Percentiles rank a stretch among this genome's conserved stretches.
Conservation (phyloP, 2,888 invertebrate genomes). For the Dendrolimus pini region DNA sequence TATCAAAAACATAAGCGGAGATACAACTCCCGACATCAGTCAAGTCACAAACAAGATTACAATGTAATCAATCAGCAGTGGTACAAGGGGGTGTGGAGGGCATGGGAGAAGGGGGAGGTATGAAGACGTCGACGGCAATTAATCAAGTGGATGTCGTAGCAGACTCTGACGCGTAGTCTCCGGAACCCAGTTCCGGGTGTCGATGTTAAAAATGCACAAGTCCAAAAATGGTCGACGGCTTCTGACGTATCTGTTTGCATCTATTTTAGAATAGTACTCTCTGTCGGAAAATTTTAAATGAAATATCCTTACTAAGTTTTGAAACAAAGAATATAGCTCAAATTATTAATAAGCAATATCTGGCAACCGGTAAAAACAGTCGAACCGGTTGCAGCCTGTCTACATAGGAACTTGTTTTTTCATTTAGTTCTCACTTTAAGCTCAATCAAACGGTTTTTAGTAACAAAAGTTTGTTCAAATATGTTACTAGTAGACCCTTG, state of each 20-base stretch:
- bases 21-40: conserved; percentile 54
- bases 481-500: too few relatives aligned
- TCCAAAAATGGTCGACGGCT: conserved; percentile 16
- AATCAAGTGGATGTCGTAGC: conserved; percentile 52
- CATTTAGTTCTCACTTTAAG: too few relatives aligned
- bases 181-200: conserved; percentile 14
- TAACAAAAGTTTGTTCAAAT: too few relatives aligned
- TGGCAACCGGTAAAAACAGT: too few relatives aligned
- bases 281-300: background rate
- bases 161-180: conserved; percentile 31
- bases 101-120: conserved; percentile 18
- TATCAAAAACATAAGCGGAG: conserved; percentile 37
- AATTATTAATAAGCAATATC: too few relatives aligned
- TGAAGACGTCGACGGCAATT: conserved; percentile 41
- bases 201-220: conserved; percentile 29
- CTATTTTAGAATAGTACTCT: conserved; percentile 9
- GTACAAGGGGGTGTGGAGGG: background rate
- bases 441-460: too few relatives aligned
- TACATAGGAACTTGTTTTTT: too few relatives aligned
- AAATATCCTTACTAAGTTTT: background rate
- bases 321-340: too few relatives aligned
- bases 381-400: too few relatives aligned
- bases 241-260: conserved; percentile 17
- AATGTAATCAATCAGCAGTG: conserved; percentile 63
- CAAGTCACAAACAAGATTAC: conserved; percentile 72